These are phyloP conservation scores for Listrodromus nycthemerus DNA, from an alignment of 2,888 invertebrate species.

Conservation along the genomic window DNA sequence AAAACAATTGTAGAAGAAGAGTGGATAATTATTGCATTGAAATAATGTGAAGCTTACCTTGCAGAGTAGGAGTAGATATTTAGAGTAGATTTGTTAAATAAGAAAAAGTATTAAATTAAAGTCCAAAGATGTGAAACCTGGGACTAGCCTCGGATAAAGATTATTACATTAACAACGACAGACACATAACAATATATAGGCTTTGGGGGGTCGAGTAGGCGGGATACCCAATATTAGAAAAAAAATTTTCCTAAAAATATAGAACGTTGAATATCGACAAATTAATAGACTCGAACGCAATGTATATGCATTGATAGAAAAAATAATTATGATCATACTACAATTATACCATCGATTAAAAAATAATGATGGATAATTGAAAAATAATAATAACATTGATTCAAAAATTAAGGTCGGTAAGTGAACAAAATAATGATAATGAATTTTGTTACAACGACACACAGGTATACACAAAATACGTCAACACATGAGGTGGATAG, in stretches of 20 bases:
- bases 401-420: not conserved
- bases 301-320: not conserved
- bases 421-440: constrained; percentile 22
- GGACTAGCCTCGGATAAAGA: constrained; percentile 76
- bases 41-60: constrained; percentile 75
- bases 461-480: constrained; percentile 64
- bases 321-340: not conserved
- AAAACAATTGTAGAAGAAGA: constrained; percentile 21
- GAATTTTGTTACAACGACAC: constrained; percentile 61
- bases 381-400: not conserved
- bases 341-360: not conserved
- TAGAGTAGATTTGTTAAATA: constrained; percentile 32
- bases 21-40: constrained; percentile 7
- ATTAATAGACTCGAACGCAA: constrained; percentile 12
- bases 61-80: constrained; percentile 72
- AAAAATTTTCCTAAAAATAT: constrained; percentile 17
- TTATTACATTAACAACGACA: constrained; percentile 74
- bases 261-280: constrained; percentile 12
- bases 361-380: not conserved
- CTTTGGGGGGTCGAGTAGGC: constrained; percentile 32
- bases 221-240: constrained; percentile 4
- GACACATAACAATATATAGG: constrained; percentile 77
- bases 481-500: constrained; percentile 60
- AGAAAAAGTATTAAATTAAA: constrained; percentile 16
- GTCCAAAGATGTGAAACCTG: constrained; percentile 65